These are phyloP conservation scores for Poecilia latipinna DNA, from an alignment of 2,113 vertebrate species.

Conservation along the genomic window DNA sequence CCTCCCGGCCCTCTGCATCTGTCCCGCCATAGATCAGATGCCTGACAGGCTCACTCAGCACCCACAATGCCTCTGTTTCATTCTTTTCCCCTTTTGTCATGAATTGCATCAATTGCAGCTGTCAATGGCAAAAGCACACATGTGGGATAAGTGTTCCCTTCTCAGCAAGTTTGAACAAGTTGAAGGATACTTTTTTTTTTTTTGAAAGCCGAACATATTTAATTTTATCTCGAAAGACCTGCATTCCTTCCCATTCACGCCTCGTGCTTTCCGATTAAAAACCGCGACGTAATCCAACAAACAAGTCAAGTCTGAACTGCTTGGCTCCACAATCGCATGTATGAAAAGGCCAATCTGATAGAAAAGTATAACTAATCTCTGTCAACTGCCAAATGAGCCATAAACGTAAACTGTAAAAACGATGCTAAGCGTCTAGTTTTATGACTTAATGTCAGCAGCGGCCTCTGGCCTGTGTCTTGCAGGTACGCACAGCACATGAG, in stretches of 20 bases:
- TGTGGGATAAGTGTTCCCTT: slow-evolving; percentile 3
- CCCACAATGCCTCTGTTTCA: slow-evolving; percentile 51
- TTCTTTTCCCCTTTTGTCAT: slow-evolving; percentile 53
- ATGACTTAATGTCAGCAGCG: neutral
- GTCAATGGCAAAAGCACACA: slow-evolving; percentile 43
- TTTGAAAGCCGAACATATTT: neutral
- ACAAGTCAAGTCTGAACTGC: neutral
- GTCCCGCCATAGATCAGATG: slow-evolving; percentile 72
- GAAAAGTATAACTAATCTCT: neutral
- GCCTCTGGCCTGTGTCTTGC: neutral
- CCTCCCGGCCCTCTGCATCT: slow-evolving; percentile 58
- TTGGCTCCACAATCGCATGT: neutral
- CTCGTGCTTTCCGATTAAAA: neutral
- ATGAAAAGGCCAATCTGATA: neutral
- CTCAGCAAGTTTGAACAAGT: slow-evolving; percentile 24
- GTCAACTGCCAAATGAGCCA: no score
- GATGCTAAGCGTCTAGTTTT: neutral
- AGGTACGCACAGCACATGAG: neutral
- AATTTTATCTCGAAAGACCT: neutral
- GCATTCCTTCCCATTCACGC: neutral
- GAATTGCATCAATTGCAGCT: slow-evolving; percentile 48
- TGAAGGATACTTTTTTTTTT: neutral
- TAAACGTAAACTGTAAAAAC: neutral
- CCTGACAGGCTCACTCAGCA: slow-evolving; percentile 67
- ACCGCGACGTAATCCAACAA: neutral